Evolutionary conservation across 2,888 invertebrate genomes (phyloP), one percentile per base, ranked within the genome.

Genomic region (Mesopsocus fuscifrons): DNA sequence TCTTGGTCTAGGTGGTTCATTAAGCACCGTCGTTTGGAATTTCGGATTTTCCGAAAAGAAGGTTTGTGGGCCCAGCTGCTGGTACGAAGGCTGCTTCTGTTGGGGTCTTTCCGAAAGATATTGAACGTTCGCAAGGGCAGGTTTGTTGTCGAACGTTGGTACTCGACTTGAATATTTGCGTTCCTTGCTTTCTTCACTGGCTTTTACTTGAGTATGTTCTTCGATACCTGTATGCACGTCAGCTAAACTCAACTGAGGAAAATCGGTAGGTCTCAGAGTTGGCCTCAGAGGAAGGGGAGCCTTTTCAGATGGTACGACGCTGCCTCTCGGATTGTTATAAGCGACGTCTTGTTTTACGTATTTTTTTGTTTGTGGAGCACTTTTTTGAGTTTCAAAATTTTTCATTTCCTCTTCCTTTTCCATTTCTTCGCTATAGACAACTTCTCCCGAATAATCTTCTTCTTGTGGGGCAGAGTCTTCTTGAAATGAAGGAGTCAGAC

Each of bases 21-120:
- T 20, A 18, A 38, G 38, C 26, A 26, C 26, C 15, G 38, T 20
- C 4, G 38, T 38, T 38, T 38, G 15, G 20, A 38, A 38, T 20
- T 38, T 38, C 13, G 38, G 38, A 20, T 38, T 38, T 6, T 38
- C 38, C 6, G 38, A 38, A 11, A 5, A 38, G 20, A 38, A 38
- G 3, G 18, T 17, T 11, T 38, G 38, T 3, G 38, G 20, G 20
- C 38, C 20, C 38, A 38, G 13, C 11, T 17, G 16, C 20, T 20
- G 18, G 18, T 13, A 17, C 16, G 6, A n/a, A 15, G 3, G 15
- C 38, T 13, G 13, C 34, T 13, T 6, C 26, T 26, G 26, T 26
- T 26, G 26, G 8, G 11, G 26, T 9, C 8, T 6, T 26, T 26
- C 26, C 11, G 8, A 6, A 26, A 26, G 6, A 6, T 26, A 6